These are phyloP conservation scores for Nannospalax galili DNA, from an alignment of 2,113 vertebrate species.

Conservation along the genomic window DNA sequence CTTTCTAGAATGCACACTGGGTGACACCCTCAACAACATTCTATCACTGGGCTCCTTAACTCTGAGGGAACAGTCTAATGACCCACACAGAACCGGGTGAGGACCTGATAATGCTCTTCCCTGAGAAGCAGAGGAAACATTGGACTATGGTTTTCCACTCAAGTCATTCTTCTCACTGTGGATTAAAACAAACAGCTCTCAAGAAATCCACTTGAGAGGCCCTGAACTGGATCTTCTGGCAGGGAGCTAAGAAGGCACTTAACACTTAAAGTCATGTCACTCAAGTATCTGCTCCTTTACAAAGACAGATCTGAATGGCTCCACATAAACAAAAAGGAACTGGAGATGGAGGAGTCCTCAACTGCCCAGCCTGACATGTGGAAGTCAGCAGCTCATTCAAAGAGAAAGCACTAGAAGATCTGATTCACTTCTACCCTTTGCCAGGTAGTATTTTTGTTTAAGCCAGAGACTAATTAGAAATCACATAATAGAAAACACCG, in stretches of 20 bases:
- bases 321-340: conserved; percentile 56
- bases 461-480: background rate
- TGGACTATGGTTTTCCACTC: background rate
- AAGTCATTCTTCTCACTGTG: background rate
- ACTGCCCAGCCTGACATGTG: background rate
- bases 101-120: background rate
- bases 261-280: background rate
- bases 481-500: background rate
- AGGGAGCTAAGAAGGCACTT: conserved; percentile 56
- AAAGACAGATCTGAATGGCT: conserved; percentile 5
- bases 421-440: background rate
- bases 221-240: background rate
- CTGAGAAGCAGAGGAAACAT: background rate
- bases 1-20: background rate
- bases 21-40: background rate
- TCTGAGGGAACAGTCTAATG: background rate
- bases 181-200: conserved; percentile 62
- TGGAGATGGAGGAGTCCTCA: background rate
- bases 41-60: background rate
- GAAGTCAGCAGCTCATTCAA: background rate
- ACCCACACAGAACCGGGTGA: background rate
- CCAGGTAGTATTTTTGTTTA: background rate
- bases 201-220: conserved; percentile 23
- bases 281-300: conserved; percentile 12
- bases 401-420: background rate